Conservation (phyloP, 2,797 vertebrate genomes). For the Petrocephalus schoutedeni region DNA sequence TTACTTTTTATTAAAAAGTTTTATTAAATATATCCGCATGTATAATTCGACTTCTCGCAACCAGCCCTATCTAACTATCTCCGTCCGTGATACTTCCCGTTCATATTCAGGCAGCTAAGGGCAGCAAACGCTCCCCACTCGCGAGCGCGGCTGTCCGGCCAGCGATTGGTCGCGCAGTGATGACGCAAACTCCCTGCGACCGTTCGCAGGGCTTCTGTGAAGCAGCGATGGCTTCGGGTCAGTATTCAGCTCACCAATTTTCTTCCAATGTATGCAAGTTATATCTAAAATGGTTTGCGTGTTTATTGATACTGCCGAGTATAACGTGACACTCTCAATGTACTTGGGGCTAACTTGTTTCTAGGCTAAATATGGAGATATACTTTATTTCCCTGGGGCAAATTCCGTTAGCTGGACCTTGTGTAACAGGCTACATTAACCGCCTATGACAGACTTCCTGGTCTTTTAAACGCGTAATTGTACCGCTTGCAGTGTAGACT, state of each 20-base stretch:
- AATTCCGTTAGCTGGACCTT: background rate
- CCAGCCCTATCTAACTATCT: background rate
- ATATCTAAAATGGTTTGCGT: background rate
- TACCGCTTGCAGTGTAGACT: background rate
- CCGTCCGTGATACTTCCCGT: background rate
- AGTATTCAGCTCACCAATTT: background rate
- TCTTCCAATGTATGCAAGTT: background rate
- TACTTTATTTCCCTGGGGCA: background rate
- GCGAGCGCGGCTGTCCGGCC: background rate
- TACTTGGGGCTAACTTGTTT: background rate
- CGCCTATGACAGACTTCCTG: background rate
- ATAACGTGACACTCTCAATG: background rate
- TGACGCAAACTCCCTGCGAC: background rate
- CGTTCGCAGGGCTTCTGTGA: background rate
- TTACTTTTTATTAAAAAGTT: background rate
- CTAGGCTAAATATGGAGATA: background rate
- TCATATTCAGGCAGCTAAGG: background rate
- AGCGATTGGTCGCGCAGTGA: constrained; percentile 13
- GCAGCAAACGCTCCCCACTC: background rate
- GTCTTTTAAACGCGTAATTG: background rate
- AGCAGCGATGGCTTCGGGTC: constrained; percentile 43
- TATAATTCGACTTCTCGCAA: background rate
- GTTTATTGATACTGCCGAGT: background rate
- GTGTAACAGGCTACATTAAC: constrained; percentile 1
- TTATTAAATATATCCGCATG: background rate